Percentiles rank a stretch among this genome's conserved stretches.
Evolutionary conservation across 1,140 invertebrate genomes (phyloP).

Genomic region (Caenorhabditis elegans): WBcel235 BX284605.5:6160001-6160500

Average conservation of each 20-base stretch:
- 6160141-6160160: no score
- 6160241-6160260: no score
- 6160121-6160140: neutral
- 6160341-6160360: no score
- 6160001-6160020: neutral
- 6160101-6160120: neutral
- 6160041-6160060: neutral
- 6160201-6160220: no score
- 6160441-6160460: neutral
- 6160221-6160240: neutral
- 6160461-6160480: neutral
- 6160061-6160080: neutral
- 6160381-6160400: neutral
- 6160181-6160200: no score
- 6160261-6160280: no score
- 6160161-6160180: no score
- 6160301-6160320: no score
- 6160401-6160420: neutral
- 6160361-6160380: neutral
- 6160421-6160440: neutral
- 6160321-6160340: no score
- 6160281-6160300: no score
- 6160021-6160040: neutral
- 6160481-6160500: neutral
- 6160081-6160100: neutral